These are phyloP conservation scores for Acrocephalus kingi DNA, from an alignment of 2,113 vertebrate species.

Conservation along the genomic window DNA sequence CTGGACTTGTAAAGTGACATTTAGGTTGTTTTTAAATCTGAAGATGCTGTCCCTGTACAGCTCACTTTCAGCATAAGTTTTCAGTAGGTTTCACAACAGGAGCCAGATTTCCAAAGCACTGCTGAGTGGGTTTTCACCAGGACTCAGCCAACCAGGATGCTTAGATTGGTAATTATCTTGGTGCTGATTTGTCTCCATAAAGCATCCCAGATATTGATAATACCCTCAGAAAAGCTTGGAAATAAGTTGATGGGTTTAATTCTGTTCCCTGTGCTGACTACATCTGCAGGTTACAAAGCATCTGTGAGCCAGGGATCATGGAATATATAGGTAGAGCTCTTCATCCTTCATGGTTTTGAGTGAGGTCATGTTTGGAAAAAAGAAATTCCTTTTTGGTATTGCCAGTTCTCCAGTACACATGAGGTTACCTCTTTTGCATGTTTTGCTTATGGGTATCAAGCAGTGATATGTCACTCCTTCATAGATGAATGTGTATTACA, in stretches of 20 bases:
- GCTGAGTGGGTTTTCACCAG: not conserved
- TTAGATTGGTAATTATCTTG: not conserved
- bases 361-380: not conserved
- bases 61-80: not conserved
- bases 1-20: not conserved
- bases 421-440: not conserved
- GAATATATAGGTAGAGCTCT: not conserved
- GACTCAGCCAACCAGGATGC: not conserved
- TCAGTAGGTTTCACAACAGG: not conserved
- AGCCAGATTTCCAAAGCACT: not conserved
- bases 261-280: not conserved
- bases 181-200: not conserved
- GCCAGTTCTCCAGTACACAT: not conserved
- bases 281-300: not conserved
- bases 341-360: not conserved
- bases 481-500: not conserved
- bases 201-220: fast-evolving
- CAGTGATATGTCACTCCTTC: not conserved
- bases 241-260: not conserved
- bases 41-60: not conserved
- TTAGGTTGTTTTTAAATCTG: not conserved
- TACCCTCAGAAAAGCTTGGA: not conserved
- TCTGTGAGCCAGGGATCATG: not conserved
- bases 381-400: not conserved
- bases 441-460: not conserved